phyloP scores from a whole-genome alignment of 2,888 invertebrate genomes.

The Stomorhina lunata region DNA sequence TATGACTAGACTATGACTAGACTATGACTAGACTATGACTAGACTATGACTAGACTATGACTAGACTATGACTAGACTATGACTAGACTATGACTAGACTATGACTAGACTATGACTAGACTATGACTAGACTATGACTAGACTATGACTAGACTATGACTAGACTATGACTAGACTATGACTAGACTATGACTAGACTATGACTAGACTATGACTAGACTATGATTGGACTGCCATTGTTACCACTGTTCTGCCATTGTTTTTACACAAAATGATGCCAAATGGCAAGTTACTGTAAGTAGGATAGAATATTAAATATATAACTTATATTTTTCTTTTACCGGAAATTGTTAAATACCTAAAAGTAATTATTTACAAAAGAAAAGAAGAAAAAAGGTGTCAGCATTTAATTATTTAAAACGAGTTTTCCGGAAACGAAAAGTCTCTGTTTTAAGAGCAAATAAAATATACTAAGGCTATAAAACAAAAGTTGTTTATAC shows the following conservation, averaged over 20 bases:
- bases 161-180: too few relatives aligned
- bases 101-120: too few relatives aligned
- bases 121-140: too few relatives aligned
- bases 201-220: too few relatives aligned
- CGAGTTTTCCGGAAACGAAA: conserved; percentile 35
- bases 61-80: too few relatives aligned
- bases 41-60: too few relatives aligned
- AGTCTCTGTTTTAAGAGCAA: background rate
- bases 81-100: too few relatives aligned
- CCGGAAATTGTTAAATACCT: conserved; percentile 62
- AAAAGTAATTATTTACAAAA: conserved; percentile 60
- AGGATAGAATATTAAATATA: conserved; percentile 19
- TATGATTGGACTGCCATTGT: background rate
- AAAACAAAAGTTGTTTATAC: background rate
- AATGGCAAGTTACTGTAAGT: conserved; percentile 23
- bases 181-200: too few relatives aligned
- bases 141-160: too few relatives aligned
- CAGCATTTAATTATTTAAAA: conserved; percentile 62
- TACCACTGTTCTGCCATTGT: conserved; percentile 53
- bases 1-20: too few relatives aligned
- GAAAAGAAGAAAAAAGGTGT: conserved; percentile 49
- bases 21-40: too few relatives aligned
- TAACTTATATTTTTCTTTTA: conserved; percentile 24
- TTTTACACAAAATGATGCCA: conserved; percentile 48
- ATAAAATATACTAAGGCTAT: background rate